phyloP scores from a whole-genome alignment of 37 sponge, comb jelly and placozoan genomes.

The Dysidea cf. avara region DNA sequence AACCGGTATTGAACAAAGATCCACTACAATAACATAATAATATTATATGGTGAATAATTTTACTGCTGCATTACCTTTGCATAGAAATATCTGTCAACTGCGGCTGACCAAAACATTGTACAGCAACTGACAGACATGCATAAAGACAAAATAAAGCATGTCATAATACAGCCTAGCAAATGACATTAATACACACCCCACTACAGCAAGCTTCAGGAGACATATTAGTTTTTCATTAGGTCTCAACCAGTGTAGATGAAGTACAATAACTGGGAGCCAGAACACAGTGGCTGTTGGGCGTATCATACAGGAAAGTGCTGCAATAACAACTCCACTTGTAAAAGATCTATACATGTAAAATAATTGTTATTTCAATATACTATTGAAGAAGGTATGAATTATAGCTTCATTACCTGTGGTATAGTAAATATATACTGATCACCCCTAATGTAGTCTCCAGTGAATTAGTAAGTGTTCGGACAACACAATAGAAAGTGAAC shows the following conservation, averaged over 20 bases:
- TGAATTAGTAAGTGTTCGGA: slow-evolving; percentile 80
- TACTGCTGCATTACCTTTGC: slow-evolving; percentile 16
- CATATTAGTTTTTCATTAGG: background rate
- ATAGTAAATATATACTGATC: slow-evolving; percentile 34
- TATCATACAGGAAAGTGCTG: slow-evolving; percentile 55
- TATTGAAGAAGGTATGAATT: no score
- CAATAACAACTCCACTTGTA: slow-evolving; percentile 15
- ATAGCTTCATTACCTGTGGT: background rate
- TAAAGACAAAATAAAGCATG: no score
- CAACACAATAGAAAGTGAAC: slow-evolving; percentile 80
- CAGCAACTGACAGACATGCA: slow-evolving; percentile 19
- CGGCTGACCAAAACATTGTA: slow-evolving; percentile 23
- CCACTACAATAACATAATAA: slow-evolving; percentile 17
- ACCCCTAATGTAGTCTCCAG: slow-evolving; percentile 64
- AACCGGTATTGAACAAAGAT: slow-evolving; percentile 80
- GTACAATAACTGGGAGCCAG: slow-evolving; percentile 47
- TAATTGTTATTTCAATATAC: no score
- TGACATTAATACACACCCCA: slow-evolving; percentile 33
- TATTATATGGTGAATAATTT: no score
- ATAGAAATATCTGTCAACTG: slow-evolving; percentile 39
- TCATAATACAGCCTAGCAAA: no score
- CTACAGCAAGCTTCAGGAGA: background rate
- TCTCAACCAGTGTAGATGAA: slow-evolving; percentile 9
- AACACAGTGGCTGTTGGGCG: slow-evolving; percentile 72
- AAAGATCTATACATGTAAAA: no score